Conservation (phyloP, 1,140 invertebrate species). For the Euura lappo region DNA sequence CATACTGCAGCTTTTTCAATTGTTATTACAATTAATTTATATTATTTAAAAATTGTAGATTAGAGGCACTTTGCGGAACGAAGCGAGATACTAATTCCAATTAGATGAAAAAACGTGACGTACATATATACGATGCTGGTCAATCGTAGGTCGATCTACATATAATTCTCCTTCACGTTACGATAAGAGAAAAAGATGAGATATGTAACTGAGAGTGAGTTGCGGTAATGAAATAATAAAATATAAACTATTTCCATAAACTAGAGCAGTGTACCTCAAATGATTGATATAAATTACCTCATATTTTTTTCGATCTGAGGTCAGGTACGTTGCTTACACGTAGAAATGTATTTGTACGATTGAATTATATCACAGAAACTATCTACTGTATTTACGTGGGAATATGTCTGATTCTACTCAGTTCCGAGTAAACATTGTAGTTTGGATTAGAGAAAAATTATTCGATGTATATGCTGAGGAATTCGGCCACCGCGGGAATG, state of each 20-base stretch:
- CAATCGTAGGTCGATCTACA: background rate
- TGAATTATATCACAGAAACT: no score
- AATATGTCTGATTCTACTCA: background rate
- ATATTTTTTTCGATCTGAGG: background rate
- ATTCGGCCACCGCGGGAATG: slow-evolving; percentile 35
- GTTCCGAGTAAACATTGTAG: background rate
- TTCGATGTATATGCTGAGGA: slow-evolving; percentile 17
- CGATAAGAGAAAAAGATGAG: no score
- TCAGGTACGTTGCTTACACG: background rate
- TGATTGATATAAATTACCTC: background rate
- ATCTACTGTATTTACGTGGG: no score
- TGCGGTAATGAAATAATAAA: background rate
- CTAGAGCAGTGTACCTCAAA: background rate
- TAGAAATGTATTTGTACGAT: no score
- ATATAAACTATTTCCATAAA: background rate
- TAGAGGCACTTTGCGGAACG: background rate
- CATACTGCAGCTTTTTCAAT: no score
- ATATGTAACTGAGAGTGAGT: no score
- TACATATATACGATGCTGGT: background rate
- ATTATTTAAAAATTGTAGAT: no score
- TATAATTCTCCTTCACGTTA: no score
- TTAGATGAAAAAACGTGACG: background rate
- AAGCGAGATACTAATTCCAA: background rate
- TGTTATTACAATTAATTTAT: no score
- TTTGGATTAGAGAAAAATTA: background rate